Evolutionary conservation across 2,797 vertebrate species (phyloP), one percentile per base, ranked within the genome.

Genomic region (Todus mexicanus): DNA sequence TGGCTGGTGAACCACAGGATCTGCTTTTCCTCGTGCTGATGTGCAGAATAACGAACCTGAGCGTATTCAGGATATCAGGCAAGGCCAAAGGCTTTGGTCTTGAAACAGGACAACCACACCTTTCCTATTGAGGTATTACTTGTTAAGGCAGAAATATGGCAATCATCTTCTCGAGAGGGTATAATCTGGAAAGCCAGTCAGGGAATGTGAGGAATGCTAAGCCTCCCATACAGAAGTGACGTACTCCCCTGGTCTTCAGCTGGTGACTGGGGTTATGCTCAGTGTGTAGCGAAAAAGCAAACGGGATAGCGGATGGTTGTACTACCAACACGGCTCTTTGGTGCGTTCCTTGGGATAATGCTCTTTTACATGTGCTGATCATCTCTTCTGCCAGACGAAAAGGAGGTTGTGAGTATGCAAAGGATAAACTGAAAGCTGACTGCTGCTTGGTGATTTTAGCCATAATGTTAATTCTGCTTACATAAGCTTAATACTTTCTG

Each of bases 151-250:
- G 71, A 82, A 90, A 60, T 29, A 66, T 15, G 71, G 45, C 56
- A 42, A 45, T 12, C 43, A 45, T 56, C 70, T 84, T 70, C 68
- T 90, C 3, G 5, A 95, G 74, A 76, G 71, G 51, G 29, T n/a
- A 26, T 90, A 74, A 94, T 90, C 81, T 84, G 90, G 38, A 87
- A 88, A 92, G 54, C 38, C 74, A 1, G 21, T 43, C 37, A 76
- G 56, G 84, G 84, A 93, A 95, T 92, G 89, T 77, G 56, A 95
- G 81, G 95, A 95, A 95, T 95, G 84, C 81, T 84, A 56, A 95
- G 42, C 80, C 73, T 94, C 35, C 73, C 5, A 1, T 9, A 20
- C 29, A 33, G 73, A 40, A 84, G 71, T 45, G 60, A 93, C 56
- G 5, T 29, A 2, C 13, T 73, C 20, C 60, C 60, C 71, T 35